Base-by-base conservation (phyloP, 2,113 vertebrate species). In the Oceanodroma tethys region DNA sequence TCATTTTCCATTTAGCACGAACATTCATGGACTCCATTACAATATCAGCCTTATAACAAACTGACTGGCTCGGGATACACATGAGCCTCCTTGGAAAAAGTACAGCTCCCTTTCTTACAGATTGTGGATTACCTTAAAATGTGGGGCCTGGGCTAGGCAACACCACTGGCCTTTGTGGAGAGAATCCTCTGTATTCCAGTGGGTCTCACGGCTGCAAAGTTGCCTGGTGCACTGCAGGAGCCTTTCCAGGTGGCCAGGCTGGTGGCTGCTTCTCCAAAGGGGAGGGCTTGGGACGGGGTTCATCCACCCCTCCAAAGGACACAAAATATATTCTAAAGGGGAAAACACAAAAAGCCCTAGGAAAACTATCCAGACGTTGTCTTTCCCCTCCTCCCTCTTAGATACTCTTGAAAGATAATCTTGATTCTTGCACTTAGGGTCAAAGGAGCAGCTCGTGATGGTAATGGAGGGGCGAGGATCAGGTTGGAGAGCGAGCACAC, bases 1-100 rank as follows among this genome's bases (percentile, higher is more conserved):
- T 95, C 86, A 86, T 96, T 97, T 96, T 94, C 75, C 80, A 59
- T 88, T 95, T 95, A 93, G 48, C 68, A 90, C 8, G 38, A 95
- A 56, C 73, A 15, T 95, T 95, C 86, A 73, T 72, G 95, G 81
- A 74, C 58, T 90, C 29, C 21, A 58, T 76, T 89, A 94, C 60
- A 45, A 10, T 59, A 92, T 72, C 73, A 85, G 43, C 13, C 66
- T 93, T 68, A 47, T 42, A 82, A 74, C 68, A 82, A 89, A 70
- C 32, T 81, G 60, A 63, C 73, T 92, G 79, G 27, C 60, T 93
- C 11, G 5, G 73, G n/a, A 73, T 48, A 80, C 2, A 20, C 27
- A 20, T 20, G 14, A 86, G 1, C 12, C 36, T 73, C 34, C 45
- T n/a, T 71, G 40, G n/a, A 67, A 91, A 88, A 93, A 81, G 21